Base-by-base conservation (phyloP, 2,888 invertebrate genomes). In the Serripes groenlandicus region DNA sequence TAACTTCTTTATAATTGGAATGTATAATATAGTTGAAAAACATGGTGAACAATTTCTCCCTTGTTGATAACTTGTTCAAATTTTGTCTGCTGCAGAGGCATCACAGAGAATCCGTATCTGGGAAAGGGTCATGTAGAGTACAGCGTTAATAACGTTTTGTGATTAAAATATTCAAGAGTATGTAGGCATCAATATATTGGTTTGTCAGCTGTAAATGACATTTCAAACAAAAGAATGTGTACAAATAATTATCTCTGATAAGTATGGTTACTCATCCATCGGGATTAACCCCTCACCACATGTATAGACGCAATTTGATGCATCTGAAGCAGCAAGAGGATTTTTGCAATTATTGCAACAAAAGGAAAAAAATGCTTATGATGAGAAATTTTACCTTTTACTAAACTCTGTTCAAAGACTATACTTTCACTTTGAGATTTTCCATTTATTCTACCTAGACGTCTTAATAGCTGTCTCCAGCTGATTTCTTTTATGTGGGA, bases 201-300 rank as follows among this genome's bases (percentile, higher is more conserved):
- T 56, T 56, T 56, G 23, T 56, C 56, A 26, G 56, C 56, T 56
- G 56, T 56, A 56, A 56, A 56, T 56, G 56, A 56, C 56, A 56
- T 56, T 56, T 56, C 56, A 56, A 56, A 56, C 56, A 56, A 56
- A n/a, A 56, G 56, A n/a, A 26, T 56, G 56, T 56, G 56, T 56
- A 56, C 56, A 56, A 56, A 26, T 56, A 56, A 56, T 56, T 56
- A 56, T 23, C 56, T 56, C n/a, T 56, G 56, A 26, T 56, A 26
- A 26, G 23, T 23, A n/a, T 56, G 23, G n/a, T 56, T 26, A 56
- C 42, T 18, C 21, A 49, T 49, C 49, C 15, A 21, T 49, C 21
- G 49, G 49, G 49, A 49, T 49, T 49, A 21, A 49, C 49, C 15
- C 21, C 49, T 49, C 49, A 49, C 18, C n/a, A n/a, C n/a, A n/a